These are phyloP conservation scores for Stegodyphus mimosarum DNA, from an alignment of 1,140 invertebrate genomes.

Conservation along the genomic window DNA sequence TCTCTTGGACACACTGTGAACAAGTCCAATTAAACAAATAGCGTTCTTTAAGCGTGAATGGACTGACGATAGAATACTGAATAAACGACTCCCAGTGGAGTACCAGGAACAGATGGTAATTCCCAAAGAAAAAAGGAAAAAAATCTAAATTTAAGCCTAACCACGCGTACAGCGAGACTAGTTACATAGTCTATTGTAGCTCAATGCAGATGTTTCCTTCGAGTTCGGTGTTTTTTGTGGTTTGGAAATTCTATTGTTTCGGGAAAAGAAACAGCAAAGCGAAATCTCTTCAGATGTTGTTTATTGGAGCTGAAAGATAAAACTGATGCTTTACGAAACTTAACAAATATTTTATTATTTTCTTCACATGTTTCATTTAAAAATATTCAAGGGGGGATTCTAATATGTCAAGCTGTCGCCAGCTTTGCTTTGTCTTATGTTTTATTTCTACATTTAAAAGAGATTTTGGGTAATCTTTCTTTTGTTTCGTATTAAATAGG, in stretches of 20 bases:
- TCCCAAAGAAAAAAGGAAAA: conserved; percentile 10
- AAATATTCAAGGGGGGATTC: no score
- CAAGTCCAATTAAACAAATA: conserved; percentile 25
- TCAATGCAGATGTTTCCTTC: conserved; percentile 5
- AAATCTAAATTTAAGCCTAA: background rate
- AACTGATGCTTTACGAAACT: no score
- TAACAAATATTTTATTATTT: no score
- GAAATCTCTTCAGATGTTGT: background rate
- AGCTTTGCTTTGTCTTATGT: no score
- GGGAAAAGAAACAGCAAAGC: background rate
- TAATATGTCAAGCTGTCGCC: no score
- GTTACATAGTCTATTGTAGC: background rate
- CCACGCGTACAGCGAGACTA: background rate
- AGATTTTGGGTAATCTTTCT: no score
- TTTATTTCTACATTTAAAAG: no score
- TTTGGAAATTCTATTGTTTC: conserved; percentile 11
- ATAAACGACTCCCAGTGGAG: conserved; percentile 15
- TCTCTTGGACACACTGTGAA: conserved; percentile 19
- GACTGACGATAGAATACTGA: conserved; percentile 2
- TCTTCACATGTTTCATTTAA: no score
- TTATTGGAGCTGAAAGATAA: conserved; percentile 15
- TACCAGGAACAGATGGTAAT: conserved; percentile 18
- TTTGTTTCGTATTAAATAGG: no score
- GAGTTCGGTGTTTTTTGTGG: background rate
- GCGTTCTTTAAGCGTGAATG: conserved; percentile 23